Conservation (phyloP, 2,888 invertebrate species). For the Meta bourneti region DNA sequence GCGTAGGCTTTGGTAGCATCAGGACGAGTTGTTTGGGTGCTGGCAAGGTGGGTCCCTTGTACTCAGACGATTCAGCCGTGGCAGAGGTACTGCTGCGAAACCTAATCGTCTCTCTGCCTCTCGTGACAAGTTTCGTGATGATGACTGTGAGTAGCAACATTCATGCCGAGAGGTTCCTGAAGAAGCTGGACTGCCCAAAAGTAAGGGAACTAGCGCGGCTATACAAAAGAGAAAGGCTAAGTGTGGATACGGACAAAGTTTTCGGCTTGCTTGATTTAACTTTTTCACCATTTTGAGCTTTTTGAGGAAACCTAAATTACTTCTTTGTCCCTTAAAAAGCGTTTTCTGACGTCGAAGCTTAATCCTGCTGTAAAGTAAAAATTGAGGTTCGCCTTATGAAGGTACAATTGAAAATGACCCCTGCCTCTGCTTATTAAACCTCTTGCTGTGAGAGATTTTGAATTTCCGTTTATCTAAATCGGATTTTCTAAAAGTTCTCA, state of each 20-base stretch:
- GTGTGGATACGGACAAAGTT: constrained; percentile 25
- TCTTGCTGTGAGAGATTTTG: no score
- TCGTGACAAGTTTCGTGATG: constrained; percentile 19
- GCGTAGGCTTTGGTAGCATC: constrained; percentile 37
- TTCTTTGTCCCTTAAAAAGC: no score
- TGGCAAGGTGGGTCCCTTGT: constrained; percentile 53
- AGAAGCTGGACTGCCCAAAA: constrained; percentile 12
- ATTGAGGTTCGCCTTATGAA: no score
- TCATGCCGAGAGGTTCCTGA: neutral
- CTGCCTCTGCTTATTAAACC: no score
- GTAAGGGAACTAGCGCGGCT: neutral
- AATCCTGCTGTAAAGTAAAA: no score
- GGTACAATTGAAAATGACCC: no score
- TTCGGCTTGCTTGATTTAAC: constrained; percentile 24
- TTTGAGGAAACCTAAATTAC: no score
- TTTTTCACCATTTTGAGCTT: constrained; percentile 48
- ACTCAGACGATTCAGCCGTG: constrained; percentile 52
- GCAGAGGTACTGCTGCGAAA: constrained; percentile 50
- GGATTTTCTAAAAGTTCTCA: no score
- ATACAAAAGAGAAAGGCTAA: constrained; percentile 8
- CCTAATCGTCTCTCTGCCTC: constrained; percentile 2
- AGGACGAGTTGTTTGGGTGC: constrained; percentile 5
- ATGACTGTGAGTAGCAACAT: constrained; percentile 30
- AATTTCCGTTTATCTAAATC: no score
- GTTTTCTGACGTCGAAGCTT: no score